Percentiles rank a stretch among this genome's conserved stretches.
These are phyloP conservation scores for Protobothrops mucrosquamatus DNA, from an alignment of 2,113 vertebrate genomes.

Conservation along the genomic window DNA sequence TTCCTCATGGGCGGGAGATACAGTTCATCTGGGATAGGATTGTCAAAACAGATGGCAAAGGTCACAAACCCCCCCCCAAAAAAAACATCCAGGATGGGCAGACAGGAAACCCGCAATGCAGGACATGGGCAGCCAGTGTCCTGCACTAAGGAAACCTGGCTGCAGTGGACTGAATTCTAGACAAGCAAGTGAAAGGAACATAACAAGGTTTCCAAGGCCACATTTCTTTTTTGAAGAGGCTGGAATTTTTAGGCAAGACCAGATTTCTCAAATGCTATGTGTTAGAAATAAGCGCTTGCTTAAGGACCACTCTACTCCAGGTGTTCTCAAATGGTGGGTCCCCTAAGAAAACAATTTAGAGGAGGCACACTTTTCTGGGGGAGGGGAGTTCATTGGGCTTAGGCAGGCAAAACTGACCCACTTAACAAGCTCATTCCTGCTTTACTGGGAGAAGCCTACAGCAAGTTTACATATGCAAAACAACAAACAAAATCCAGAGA, in stretches of 20 bases:
- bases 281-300: background rate
- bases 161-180: background rate
- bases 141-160: background rate
- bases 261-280: background rate
- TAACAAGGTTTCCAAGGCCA: background rate
- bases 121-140: background rate
- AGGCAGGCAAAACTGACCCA: background rate
- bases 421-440: background rate
- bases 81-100: background rate
- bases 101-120: background rate
- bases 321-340: no score
- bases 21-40: slow-evolving; percentile 21
- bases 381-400: background rate
- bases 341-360: background rate
- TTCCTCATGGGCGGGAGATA: slow-evolving; percentile 31
- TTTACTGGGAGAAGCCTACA: background rate
- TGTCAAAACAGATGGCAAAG: background rate
- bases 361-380: background rate
- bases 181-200: background rate
- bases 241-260: background rate
- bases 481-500: background rate
- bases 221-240: background rate
- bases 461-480: background rate
- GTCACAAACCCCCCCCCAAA: background rate
- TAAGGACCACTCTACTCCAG: background rate